A percentile compares a stretch with the other conserved stretches of the same genome.
Conservation (phyloP, 2,797 vertebrate species). For the Myotis findleyi region DNA sequence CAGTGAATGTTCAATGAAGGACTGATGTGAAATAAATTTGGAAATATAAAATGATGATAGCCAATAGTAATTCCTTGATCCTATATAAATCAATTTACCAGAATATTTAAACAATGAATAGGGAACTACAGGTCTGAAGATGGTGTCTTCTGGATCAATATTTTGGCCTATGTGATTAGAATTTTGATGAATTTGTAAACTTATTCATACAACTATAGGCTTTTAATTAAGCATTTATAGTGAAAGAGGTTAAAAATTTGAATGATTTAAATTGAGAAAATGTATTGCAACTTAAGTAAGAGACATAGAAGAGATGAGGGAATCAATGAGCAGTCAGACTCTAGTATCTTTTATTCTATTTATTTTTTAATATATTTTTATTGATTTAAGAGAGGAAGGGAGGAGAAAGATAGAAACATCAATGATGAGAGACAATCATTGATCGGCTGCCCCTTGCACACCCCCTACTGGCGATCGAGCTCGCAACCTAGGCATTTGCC, state of each 20-base stretch:
- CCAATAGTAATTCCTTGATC: background rate
- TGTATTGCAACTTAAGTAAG: background rate
- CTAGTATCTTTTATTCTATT: too few species aligned
- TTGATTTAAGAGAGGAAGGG: too few species aligned
- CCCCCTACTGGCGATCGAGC: too few species aligned
- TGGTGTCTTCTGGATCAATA: background rate
- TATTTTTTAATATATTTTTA: too few species aligned
- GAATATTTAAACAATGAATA: constrained; percentile 18
- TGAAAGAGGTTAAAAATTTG: background rate
- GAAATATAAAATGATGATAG: background rate
- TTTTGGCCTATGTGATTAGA: background rate
- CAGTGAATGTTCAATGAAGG: background rate
- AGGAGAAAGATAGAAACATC: too few species aligned
- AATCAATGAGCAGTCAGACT: background rate
- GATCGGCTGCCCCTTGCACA: too few species aligned
- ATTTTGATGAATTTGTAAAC: constrained; percentile 44
- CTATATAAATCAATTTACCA: background rate
- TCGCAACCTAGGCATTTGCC: too few species aligned
- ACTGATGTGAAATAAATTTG: background rate
- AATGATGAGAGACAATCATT: too few species aligned
- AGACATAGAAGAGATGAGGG: background rate
- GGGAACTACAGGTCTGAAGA: background rate
- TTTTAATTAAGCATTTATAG: constrained; percentile 8
- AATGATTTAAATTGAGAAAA: background rate
- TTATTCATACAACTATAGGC: background rate